A percentile compares a stretch with the other conserved stretches of the same genome.
Evolutionary conservation across 2,888 invertebrate genomes (phyloP).

Genomic region (Drosophila limbata): DNA sequence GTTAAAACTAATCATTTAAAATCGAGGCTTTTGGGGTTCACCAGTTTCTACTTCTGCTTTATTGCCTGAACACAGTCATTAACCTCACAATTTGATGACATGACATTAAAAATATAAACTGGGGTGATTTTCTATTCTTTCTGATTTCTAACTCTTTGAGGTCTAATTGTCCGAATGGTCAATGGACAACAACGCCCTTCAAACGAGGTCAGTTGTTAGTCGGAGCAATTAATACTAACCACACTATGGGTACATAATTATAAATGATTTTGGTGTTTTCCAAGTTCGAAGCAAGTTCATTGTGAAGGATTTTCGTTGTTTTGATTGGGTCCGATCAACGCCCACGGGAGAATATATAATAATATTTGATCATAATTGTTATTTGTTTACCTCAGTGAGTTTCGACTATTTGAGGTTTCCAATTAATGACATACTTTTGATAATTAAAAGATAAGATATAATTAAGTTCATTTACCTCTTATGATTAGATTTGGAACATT

Average conservation of each 20-base stretch:
- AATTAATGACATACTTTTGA: constrained; percentile 35
- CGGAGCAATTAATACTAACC: constrained; percentile 47
- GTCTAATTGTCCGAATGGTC: constrained; percentile 69
- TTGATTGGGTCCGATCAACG: constrained; percentile 10
- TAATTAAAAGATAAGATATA: constrained; percentile 23
- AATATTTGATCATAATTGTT: constrained; percentile 23
- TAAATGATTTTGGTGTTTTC: constrained; percentile 36
- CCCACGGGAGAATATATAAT: constrained; percentile 2
- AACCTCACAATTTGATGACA: constrained; percentile 68
- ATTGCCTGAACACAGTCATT: constrained; percentile 65
- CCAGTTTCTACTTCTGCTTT: constrained; percentile 23
- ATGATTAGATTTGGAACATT: not conserved
- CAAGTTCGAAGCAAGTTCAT: constrained; percentile 61
- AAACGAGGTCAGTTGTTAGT: constrained; percentile 57
- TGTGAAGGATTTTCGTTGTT: constrained; percentile 62
- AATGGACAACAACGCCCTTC: constrained; percentile 73
- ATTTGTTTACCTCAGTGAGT: constrained; percentile 17
- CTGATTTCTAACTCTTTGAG: constrained; percentile 51
- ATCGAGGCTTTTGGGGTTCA: constrained; percentile 48
- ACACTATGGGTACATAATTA: constrained; percentile 37
- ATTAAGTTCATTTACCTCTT: constrained; percentile 1
- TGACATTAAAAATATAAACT: constrained; percentile 48
- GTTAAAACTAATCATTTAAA: constrained; percentile 25
- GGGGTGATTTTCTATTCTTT: constrained; percentile 33
- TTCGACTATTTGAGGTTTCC: not conserved